Conservation (phyloP, 1,140 invertebrate genomes). For the Drosophila ogumai region DNA sequence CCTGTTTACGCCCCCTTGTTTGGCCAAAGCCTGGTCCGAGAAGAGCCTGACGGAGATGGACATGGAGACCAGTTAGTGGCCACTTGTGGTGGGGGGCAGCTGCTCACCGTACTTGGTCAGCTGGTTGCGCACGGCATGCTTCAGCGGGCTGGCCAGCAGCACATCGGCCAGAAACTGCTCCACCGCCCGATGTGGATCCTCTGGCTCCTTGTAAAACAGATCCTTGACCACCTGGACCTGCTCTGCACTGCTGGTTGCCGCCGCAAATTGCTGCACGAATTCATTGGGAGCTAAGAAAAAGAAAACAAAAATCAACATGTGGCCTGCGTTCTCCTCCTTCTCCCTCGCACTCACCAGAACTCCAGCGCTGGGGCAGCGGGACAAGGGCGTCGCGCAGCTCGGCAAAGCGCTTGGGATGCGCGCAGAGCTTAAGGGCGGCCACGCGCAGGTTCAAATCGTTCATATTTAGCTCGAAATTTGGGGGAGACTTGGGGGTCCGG, state of each 20-base stretch:
- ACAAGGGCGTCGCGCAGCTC: constrained; percentile 45
- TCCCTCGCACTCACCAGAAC: constrained; percentile 36
- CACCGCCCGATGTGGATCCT: not conserved
- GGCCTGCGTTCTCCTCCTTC: not conserved
- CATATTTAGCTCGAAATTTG: constrained; percentile 23
- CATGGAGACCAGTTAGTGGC: not conserved
- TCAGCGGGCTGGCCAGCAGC: constrained; percentile 49
- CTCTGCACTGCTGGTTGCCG: constrained; percentile 30
- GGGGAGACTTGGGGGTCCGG: not conserved
- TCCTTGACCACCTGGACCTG: constrained; percentile 40
- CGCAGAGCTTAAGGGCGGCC: constrained; percentile 53
- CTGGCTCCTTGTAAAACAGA: constrained; percentile 3
- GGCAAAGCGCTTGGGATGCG: constrained; percentile 47
- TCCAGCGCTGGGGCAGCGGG: constrained; percentile 36
- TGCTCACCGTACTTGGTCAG: constrained; percentile 44
- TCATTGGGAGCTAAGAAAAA: constrained; percentile 7
- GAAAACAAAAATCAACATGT: not conserved
- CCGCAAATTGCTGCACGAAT: constrained; percentile 34
- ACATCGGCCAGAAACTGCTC: constrained; percentile 53
- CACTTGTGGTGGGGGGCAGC: not conserved
- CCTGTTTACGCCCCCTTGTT: not conserved
- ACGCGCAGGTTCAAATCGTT: constrained; percentile 65
- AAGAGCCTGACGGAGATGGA: constrained; percentile 42
- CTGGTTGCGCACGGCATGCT: constrained; percentile 59
- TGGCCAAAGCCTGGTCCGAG: constrained; percentile 26